Evolutionary conservation across 2,113 vertebrate genomes (phyloP).

Genomic region (Taxidea taxus): DNA sequence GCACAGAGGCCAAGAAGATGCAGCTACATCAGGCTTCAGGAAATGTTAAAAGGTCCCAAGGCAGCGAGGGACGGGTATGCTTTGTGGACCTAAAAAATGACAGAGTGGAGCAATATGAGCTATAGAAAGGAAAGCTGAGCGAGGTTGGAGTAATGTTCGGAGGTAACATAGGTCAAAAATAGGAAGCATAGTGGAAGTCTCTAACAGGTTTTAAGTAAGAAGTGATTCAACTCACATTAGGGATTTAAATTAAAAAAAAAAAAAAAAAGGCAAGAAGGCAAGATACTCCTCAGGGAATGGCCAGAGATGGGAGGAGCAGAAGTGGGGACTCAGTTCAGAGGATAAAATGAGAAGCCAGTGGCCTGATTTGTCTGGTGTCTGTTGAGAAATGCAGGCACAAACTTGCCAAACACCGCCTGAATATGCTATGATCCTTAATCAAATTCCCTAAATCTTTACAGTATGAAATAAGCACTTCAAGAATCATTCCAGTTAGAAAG

Average conservation of each 20-base stretch:
- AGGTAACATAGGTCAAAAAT: background rate
- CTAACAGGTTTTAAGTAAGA: background rate
- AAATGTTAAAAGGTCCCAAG: no score
- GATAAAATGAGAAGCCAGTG: rapidly evolving
- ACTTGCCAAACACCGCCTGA: rapidly evolving
- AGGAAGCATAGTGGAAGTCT: background rate
- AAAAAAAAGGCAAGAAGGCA: no score
- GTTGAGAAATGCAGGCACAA: background rate
- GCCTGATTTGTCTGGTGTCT: rapidly evolving
- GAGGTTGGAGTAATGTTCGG: background rate
- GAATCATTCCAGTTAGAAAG: background rate
- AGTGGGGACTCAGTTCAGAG: no score
- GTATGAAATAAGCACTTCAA: background rate
- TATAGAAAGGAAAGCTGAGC: background rate
- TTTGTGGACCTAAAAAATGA: background rate
- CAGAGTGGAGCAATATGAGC: rapidly evolving
- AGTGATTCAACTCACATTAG: background rate
- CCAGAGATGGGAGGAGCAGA: background rate
- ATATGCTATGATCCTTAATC: background rate
- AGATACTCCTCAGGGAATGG: background rate
- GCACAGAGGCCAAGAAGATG: background rate
- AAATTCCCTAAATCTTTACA: background rate
- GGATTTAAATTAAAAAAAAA: background rate
- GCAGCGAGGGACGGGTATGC: background rate
- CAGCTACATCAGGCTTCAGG: rapidly evolving